Percentiles rank a stretch among this genome's conserved stretches.
These are phyloP conservation scores for Arizona elegans DNA, from an alignment of 2,113 vertebrate species.

Conservation along the genomic window DNA sequence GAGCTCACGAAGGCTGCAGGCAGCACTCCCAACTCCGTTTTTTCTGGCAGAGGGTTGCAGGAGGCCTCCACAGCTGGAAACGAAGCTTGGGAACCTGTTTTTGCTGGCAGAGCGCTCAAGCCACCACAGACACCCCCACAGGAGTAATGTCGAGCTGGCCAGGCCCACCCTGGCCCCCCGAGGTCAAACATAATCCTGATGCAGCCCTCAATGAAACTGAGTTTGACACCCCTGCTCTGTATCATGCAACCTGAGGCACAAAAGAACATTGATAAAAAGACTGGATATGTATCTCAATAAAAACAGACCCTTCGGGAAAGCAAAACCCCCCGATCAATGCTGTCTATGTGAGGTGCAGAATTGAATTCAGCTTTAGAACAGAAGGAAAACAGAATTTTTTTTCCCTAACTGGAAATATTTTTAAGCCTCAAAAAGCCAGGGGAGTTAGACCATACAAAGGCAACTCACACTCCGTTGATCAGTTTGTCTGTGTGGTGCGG, in stretches of 20 bases:
- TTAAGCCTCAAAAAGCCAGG: background rate
- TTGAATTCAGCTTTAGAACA: background rate
- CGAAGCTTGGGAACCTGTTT: too few relatives aligned
- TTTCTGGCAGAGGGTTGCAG: too few relatives aligned
- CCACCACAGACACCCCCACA: too few relatives aligned
- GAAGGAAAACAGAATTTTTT: background rate
- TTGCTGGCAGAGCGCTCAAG: too few relatives aligned
- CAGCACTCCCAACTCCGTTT: too few relatives aligned
- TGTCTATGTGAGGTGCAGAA: background rate
- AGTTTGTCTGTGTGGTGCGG: background rate
- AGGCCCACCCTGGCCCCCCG: too few relatives aligned
- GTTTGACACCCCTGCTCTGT: too few relatives aligned
- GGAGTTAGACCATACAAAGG: background rate
- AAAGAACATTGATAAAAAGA: background rate
- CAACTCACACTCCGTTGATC: background rate
- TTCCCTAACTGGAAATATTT: background rate
- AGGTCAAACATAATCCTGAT: too few relatives aligned
- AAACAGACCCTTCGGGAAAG: background rate
- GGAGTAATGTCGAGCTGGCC: too few relatives aligned
- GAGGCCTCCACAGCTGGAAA: fast-evolving
- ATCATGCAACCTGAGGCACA: background rate
- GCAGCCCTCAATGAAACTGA: too few relatives aligned
- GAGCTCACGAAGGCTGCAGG: too few relatives aligned
- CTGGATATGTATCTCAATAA: background rate
- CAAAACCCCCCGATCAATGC: background rate